Conservation (phyloP, 2,888 invertebrate genomes). For the Gnatocerus cornutus region DNA sequence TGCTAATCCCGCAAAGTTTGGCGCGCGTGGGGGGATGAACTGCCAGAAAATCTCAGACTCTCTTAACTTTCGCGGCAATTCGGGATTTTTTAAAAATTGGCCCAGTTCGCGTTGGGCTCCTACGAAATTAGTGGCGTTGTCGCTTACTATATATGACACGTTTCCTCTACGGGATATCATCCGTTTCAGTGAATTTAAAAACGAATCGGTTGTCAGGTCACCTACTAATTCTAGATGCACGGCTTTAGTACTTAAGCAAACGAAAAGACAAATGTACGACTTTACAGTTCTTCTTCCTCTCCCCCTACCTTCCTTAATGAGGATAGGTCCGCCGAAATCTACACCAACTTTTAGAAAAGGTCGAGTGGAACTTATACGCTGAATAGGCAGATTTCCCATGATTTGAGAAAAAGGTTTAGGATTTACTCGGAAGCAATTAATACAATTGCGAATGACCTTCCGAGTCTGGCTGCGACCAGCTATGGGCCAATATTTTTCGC, state of each 20-base stretch:
- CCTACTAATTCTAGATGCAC: constrained; percentile 54
- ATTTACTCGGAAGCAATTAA: constrained; percentile 34
- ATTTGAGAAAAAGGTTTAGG: constrained; percentile 22
- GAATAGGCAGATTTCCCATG: constrained; percentile 30
- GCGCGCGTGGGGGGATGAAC: constrained; percentile 37
- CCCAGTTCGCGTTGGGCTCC: constrained; percentile 36
- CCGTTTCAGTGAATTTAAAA: constrained; percentile 50
- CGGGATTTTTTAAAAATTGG: constrained; percentile 5
- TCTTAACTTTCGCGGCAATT: constrained; percentile 6
- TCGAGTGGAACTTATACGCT: constrained; percentile 9
- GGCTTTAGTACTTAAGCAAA: constrained; percentile 54
- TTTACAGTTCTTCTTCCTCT: constrained; percentile 43
- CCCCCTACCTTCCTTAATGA: constrained; percentile 47
- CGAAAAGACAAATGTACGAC: constrained; percentile 45
- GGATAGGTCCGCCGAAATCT: constrained; percentile 55
- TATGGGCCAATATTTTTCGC: constrained; percentile 31
- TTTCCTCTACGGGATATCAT: constrained; percentile 52
- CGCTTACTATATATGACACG: constrained; percentile 46
- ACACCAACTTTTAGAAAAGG: constrained; percentile 51
- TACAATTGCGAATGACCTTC: constrained; percentile 28
- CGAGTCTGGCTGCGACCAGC: constrained; percentile 13
- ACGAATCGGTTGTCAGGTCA: constrained; percentile 50
- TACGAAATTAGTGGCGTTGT: constrained; percentile 54
- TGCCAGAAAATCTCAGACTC: constrained; percentile 17
- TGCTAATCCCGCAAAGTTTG: constrained; percentile 44